phyloP scores from a whole-genome alignment of 2,797 vertebrate genomes.

The Chrosomus eos region DNA sequence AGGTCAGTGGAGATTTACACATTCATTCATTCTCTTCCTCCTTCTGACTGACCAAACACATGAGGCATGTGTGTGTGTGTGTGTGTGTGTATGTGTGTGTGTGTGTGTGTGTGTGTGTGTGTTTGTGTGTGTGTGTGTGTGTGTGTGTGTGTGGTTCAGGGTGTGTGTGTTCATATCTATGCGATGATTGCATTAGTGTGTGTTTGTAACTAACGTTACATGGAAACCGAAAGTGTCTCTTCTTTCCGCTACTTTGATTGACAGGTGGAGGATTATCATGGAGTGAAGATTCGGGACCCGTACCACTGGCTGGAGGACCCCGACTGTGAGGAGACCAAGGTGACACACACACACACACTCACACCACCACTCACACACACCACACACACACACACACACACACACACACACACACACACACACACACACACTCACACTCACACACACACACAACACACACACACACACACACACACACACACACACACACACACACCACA shows the following conservation, averaged over 20 bases:
- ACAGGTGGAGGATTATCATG: slow-evolving; percentile 77
- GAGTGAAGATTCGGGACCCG: slow-evolving; percentile 72
- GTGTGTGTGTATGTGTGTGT: too few relatives aligned
- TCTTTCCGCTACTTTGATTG: too few relatives aligned
- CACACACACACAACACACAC: not conserved
- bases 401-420: not conserved
- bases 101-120: not conserved
- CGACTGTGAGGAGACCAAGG: slow-evolving; percentile 74
- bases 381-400: not conserved
- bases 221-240: too few relatives aligned
- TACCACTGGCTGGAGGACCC: slow-evolving; percentile 79
- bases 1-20: slow-evolving; percentile 68
- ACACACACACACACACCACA: not conserved
- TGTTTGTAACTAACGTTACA: too few relatives aligned
- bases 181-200: not conserved
- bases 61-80: not conserved
- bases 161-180: not conserved
- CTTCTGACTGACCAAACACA: not conserved
- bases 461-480: not conserved
- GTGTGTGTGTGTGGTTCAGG: not conserved
- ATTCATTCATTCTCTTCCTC: slow-evolving; percentile 5
- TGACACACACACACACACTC: slow-evolving; percentile 39
- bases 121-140: not conserved
- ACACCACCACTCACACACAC: not conserved
- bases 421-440: not conserved